Evolutionary conservation across 2,113 vertebrate species (phyloP), one percentile per base, ranked within the genome.

Genomic region (Glareola pratincola): DNA sequence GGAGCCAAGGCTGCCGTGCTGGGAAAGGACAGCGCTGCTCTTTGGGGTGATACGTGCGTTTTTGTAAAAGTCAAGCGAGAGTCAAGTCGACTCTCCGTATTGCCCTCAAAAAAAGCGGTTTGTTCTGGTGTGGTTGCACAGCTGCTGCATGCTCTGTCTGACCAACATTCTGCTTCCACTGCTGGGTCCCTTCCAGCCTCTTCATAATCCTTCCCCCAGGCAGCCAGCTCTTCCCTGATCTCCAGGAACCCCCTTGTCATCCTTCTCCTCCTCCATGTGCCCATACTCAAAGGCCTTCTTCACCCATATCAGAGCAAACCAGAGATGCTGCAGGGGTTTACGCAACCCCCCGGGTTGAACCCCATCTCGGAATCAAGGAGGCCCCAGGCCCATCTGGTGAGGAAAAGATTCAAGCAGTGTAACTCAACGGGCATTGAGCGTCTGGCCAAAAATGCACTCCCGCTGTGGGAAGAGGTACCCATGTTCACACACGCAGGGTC

Each of bases 401-500:
- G 74, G 51, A 53, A 59, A 8, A 39, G 14, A 30, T 43, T 57
- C n/a, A 19, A 37, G 36, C 37, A n/a, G 15, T 3, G 17, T 45
- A 66, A 39, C 29, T n/a, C 76, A 60, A 47, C 0, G 0, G n/a
- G 32, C 47, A 43, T 43, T 11, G 26, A 48, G 22, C 30, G 56
- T 14, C n/a, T 50, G 41, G 26, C 36, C 75, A 62, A 50, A 71
- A 56, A 5, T 2, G 5, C 23, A 26, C 15, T 34, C 73, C 36
- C 24, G 8, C 9, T 4, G 6, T 5, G 1, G 4, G 9, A 45
- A 45, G 22, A 64, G 34, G 36, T 47, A 22, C 20, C 50, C 10
- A 4, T 0, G 0, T 13, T 43, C 39, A 48, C 20, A 64, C 24
- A 63, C 37, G 9, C 1, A 12, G 17, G 15, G 22, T 15, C 32